phyloP scores from a whole-genome alignment of 2,113 vertebrate genomes.

The Chunga burmeisteri region DNA sequence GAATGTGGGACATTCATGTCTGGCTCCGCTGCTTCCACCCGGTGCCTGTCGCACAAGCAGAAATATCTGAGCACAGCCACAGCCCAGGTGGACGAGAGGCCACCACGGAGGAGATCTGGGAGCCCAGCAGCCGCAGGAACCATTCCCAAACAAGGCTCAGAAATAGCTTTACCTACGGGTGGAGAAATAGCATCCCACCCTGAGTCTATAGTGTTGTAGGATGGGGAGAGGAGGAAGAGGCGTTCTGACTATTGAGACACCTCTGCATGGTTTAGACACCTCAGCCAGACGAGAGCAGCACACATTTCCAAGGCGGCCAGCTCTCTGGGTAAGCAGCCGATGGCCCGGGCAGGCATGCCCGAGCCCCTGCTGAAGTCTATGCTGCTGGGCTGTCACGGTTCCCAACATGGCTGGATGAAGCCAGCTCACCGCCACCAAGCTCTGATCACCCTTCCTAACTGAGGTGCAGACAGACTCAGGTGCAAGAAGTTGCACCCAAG shows the following conservation, averaged over 20 bases:
- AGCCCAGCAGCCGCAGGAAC: background rate
- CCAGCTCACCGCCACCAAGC: background rate
- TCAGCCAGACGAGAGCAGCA: background rate
- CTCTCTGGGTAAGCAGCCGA: background rate
- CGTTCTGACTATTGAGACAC: background rate
- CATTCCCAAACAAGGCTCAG: background rate
- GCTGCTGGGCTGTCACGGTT: background rate
- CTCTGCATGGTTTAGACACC: background rate
- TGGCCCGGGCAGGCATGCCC: accelerated
- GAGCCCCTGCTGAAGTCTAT: background rate
- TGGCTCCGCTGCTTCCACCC: background rate
- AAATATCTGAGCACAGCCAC: background rate
- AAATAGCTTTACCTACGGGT: background rate
- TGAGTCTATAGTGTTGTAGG: background rate
- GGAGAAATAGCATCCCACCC: background rate
- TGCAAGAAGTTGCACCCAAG: background rate
- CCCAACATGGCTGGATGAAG: accelerated
- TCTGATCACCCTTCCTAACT: background rate
- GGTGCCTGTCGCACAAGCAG: background rate
- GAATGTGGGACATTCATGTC: background rate
- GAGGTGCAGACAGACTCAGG: background rate
- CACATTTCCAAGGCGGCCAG: background rate
- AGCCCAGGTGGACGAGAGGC: background rate
- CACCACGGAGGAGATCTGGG: background rate
- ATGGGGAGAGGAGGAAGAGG: background rate